These are phyloP conservation scores for Pissodes strobi DNA, from an alignment of 1,140 invertebrate species.

Conservation along the genomic window DNA sequence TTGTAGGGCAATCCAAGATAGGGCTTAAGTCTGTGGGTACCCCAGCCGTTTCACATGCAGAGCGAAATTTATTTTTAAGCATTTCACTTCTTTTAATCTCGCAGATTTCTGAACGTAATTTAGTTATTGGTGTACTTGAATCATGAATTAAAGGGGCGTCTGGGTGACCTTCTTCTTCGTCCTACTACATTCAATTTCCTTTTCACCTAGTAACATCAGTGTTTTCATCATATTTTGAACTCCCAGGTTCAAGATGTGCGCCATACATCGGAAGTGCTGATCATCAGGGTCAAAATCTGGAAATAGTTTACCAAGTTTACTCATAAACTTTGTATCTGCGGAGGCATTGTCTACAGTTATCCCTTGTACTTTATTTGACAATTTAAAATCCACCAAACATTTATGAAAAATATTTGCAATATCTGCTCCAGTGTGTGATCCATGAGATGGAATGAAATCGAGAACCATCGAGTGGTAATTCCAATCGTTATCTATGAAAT, in stretches of 20 bases:
- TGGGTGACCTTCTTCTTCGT: conserved; percentile 34
- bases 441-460: conserved; percentile 51
- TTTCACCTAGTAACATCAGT: conserved; percentile 2
- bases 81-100: conserved; percentile 43
- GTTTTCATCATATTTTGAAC: conserved; percentile 7
- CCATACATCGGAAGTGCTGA: conserved; percentile 21
- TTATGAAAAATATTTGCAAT: conserved; percentile 43
- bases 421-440: conserved; percentile 46
- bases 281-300: conserved; percentile 21
- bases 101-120: no score
- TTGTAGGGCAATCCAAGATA: conserved; percentile 28
- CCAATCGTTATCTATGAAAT: no score
- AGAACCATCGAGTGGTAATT: conserved; percentile 47
- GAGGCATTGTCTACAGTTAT: no score
- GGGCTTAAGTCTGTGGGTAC: conserved; percentile 27
- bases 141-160: no score
- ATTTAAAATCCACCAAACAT: conserved; percentile 40
- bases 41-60: conserved; percentile 45
- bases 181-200: conserved; percentile 23
- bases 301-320: conserved; percentile 9
- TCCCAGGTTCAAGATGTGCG: conserved; percentile 20
- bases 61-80: conserved; percentile 44
- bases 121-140: no score
- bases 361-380: conserved; percentile 46
- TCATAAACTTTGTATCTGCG: conserved; percentile 27